A percentile compares a stretch with the other conserved stretches of the same genome.
Conservation (phyloP, 2,888 invertebrate species). For the Amphipoea lucens region DNA sequence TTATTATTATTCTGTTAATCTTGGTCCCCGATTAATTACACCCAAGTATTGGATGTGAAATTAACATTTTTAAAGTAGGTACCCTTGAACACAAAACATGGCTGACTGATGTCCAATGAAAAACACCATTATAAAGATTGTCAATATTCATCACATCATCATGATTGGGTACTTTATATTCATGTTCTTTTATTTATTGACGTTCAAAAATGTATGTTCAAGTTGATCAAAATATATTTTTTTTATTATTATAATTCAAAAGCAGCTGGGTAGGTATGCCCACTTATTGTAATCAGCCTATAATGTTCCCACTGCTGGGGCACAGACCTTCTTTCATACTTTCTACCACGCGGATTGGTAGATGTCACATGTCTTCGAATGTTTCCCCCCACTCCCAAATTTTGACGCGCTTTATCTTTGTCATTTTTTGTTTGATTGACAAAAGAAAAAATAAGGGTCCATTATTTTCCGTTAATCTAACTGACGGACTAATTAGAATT, state of each 20-base stretch:
- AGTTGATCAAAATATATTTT: constrained; percentile 16
- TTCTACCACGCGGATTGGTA: too few species aligned
- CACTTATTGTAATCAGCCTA: neutral
- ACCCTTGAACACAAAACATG: constrained; percentile 4
- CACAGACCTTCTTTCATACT: neutral
- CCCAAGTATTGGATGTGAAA: constrained; percentile 21
- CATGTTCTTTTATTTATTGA: constrained; percentile 40
- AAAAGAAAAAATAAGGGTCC: too few species aligned
- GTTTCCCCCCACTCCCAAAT: too few species aligned
- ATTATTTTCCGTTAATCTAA: too few species aligned
- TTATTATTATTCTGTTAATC: neutral
- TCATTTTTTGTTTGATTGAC: too few species aligned
- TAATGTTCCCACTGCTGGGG: neutral
- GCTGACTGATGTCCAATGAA: constrained; percentile 27
- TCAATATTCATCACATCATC: constrained; percentile 43
- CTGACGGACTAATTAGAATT: too few species aligned
- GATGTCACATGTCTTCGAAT: too few species aligned
- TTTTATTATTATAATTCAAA: constrained; percentile 9
- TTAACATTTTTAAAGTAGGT: constrained; percentile 41
- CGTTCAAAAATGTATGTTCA: constrained; percentile 37
- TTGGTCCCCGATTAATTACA: constrained; percentile 37
- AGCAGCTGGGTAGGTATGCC: neutral
- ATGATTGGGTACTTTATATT: constrained; percentile 56
- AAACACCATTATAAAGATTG: constrained; percentile 31
- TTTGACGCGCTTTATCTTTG: too few species aligned